Base-by-base conservation (phyloP, 2,113 vertebrate species). In the Petrocephalus zakoni region DNA sequence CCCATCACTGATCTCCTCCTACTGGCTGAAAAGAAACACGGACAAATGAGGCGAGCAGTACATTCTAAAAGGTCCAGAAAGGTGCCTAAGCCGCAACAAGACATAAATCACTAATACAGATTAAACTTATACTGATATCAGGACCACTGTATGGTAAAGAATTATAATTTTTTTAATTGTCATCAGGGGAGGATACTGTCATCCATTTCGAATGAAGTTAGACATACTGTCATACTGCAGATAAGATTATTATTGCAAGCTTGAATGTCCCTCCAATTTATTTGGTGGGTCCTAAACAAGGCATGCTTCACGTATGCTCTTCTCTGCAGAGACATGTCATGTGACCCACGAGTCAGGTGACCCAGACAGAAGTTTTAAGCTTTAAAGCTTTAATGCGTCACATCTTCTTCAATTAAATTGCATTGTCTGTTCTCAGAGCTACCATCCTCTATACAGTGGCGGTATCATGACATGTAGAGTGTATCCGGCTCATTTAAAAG, bases 11-110 rank as follows among this genome's bases (percentile, higher is more conserved):
- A 2, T 25, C 82, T n/a, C 47, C 82, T 21, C 82, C 47, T 49
- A 13, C 42, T n/a, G n/a, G n/a, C n/a, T n/a, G n/a, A 55, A 78
- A 17, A 49, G 17, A 37, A 87, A n/a, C 15, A n/a, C 64, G 17
- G 64, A 82, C 89, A 87, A 87, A 88, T 72, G 56, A 58, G 72
- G 83, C 87, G n/a, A 84, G 47, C 9, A 52, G 49, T 51, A 49
- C 81, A 84, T 47, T 51, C 22, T 84, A 84, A 17, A 25, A 6
- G 82, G 51, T 49, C 5, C 1, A 84, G 2, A 49, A 49, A 47
- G 7, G 46, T 8, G 6, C 17, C 78, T 8, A 82, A 19, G 22
- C 49, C 22, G n/a, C 82, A 49, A 29, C 19, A 84, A 47, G n/a
- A 25, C 3, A 84, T 47, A n/a, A 15, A 8, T 42, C 81, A 49